Conservation (phyloP, 2,797 vertebrate species). For the Sebastes steindachneri region DNA sequence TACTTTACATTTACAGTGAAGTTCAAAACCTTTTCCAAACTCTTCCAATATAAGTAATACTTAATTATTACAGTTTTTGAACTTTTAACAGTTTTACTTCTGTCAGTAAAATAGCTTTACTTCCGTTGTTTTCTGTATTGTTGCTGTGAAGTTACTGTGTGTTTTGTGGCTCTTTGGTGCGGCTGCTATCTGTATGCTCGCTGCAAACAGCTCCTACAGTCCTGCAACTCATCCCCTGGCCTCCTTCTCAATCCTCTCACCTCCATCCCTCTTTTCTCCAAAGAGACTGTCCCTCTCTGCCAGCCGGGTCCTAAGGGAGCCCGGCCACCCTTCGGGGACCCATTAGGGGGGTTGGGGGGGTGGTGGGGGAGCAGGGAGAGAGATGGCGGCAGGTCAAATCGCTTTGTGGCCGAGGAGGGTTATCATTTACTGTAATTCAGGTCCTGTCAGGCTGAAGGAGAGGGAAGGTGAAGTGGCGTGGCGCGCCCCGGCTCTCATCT, state of each 20-base stretch:
- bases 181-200: slow-evolving; percentile 13
- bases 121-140: not conserved
- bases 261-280: slow-evolving; percentile 47
- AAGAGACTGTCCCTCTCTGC: slow-evolving; percentile 60
- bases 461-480: slow-evolving; percentile 89
- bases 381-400: slow-evolving; percentile 88
- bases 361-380: slow-evolving; percentile 53
- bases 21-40: not conserved
- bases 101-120: not conserved
- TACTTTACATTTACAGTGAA: not conserved
- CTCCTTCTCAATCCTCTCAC: slow-evolving; percentile 37
- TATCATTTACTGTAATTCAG: slow-evolving; percentile 92
- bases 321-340: slow-evolving; percentile 84
- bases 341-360: slow-evolving; percentile 78
- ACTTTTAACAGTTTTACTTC: not conserved
- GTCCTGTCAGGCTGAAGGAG: slow-evolving; percentile 88
- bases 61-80: not conserved
- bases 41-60: not conserved
- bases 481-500: slow-evolving; percentile 79
- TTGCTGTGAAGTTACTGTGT: not conserved
- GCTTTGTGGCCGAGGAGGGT: slow-evolving; percentile 87
- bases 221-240: slow-evolving; percentile 20
- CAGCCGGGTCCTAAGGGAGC: slow-evolving; percentile 78
- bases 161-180: not conserved
- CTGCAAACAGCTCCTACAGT: slow-evolving; percentile 2